phyloP scores from a whole-genome alignment of 2,113 vertebrate species.

The Ophthalmolycus amberensis region DNA sequence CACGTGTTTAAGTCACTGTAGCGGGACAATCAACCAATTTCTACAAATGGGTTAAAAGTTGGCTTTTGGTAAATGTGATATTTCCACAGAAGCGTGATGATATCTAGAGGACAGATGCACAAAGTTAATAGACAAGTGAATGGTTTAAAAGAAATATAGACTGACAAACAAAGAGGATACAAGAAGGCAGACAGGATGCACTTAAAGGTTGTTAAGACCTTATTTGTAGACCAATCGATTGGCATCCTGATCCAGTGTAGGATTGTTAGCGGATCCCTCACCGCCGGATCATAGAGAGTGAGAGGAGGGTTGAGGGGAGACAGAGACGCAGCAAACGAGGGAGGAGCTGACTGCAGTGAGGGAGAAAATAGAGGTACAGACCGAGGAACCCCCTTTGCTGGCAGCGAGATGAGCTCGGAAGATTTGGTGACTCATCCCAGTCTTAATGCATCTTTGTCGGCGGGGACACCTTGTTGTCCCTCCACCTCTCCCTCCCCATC shows the following conservation, averaged over 20 bases:
- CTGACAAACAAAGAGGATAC: neutral
- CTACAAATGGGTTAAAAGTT: neutral
- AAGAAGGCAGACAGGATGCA: conserved; percentile 1
- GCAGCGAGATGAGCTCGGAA: conserved; percentile 52
- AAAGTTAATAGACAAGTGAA: neutral
- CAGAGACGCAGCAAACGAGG: neutral
- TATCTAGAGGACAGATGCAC: neutral
- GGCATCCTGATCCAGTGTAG: conserved; percentile 33
- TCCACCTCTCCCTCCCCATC: neutral
- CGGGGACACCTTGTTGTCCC: conserved; percentile 63
- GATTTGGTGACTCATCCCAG: conserved; percentile 72
- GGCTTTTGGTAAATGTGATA: conserved; percentile 4
- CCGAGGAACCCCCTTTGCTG: conserved; percentile 75
- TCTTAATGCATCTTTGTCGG: conserved; percentile 65
- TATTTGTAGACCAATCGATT: conserved; percentile 62
- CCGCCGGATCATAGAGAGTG: conserved; percentile 6
- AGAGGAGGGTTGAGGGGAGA: conserved; percentile 19
- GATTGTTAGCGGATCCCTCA: conserved; percentile 31
- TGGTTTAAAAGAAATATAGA: neutral
- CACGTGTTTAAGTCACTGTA: neutral
- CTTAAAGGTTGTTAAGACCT: neutral
- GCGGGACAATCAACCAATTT: neutral
- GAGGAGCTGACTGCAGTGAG: conserved; percentile 50
- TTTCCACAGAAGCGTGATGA: neutral
- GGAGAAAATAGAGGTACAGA: conserved; percentile 51